Conservation (phyloP, 2,113 vertebrate genomes). For the Alligator mississippiensis region DNA sequence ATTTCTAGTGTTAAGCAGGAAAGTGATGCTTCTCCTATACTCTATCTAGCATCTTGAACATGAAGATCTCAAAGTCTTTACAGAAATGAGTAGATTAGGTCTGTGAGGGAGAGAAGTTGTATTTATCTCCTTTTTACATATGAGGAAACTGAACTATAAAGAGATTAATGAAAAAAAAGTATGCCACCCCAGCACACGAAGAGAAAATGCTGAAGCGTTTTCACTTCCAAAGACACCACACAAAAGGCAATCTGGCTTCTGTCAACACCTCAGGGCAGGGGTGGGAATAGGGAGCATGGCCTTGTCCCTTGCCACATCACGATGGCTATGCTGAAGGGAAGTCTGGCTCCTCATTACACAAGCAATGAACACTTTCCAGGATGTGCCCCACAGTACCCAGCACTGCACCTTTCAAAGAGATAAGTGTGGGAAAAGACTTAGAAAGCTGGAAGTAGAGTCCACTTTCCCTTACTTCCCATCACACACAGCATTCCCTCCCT, state of each 20-base stretch:
- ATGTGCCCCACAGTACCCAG: neutral
- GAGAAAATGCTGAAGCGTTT: neutral
- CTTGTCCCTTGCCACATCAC: neutral
- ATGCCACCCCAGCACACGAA: neutral
- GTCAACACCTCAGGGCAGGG: neutral
- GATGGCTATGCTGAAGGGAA: neutral
- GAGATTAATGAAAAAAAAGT: neutral
- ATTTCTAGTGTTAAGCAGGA: neutral
- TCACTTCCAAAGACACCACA: neutral
- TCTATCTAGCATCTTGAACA: neutral
- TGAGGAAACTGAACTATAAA: neutral
- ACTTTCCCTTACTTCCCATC: neutral
- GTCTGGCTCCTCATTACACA: neutral
- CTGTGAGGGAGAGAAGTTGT: neutral
- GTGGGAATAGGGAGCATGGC: neutral
- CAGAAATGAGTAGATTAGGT: neutral
- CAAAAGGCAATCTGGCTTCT: neutral
- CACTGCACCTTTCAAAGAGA: constrained; percentile 6
- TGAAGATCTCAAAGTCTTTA: neutral
- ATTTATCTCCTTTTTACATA: neutral
- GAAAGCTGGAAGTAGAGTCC: neutral
- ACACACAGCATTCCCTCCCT: rapidly evolving
- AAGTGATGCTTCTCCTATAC: neutral
- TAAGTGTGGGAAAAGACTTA: neutral
- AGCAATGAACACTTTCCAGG: neutral